phyloP scores from a whole-genome alignment of 2,888 invertebrate species.

The Celastrina argiolus region DNA sequence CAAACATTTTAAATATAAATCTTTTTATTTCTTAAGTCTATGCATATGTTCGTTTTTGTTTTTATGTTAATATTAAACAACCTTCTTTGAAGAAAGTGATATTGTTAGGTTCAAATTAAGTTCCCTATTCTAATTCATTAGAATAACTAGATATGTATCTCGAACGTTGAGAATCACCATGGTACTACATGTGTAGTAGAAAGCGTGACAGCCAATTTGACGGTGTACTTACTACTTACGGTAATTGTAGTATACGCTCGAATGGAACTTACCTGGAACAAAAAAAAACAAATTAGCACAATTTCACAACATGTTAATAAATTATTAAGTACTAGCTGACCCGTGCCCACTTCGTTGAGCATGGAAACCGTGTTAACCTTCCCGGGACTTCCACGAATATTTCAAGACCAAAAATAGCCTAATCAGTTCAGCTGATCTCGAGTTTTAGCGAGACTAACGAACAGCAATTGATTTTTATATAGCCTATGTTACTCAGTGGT shows the following conservation, averaged over 20 bases:
- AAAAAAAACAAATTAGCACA: constrained; percentile 38
- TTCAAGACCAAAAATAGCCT: too few species aligned
- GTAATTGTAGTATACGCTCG: constrained; percentile 25
- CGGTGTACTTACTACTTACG: constrained; percentile 34
- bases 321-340: too few species aligned
- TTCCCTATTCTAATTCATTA: background rate
- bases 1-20: background rate
- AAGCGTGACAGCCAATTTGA: constrained; percentile 34
- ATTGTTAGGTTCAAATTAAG: background rate
- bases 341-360: too few species aligned
- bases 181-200: constrained; percentile 17
- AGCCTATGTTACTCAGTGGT: too few species aligned
- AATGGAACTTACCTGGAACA: constrained; percentile 59
- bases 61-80: background rate
- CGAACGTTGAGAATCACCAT: constrained; percentile 16
- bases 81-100: background rate
- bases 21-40: too few species aligned
- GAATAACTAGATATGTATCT: constrained; percentile 23
- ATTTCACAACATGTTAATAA: constrained; percentile 10
- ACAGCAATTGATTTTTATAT: too few species aligned
- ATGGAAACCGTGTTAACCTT: too few species aligned
- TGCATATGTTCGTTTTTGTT: too few species aligned
- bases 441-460: too few species aligned
- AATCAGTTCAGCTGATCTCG: too few species aligned
- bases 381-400: too few species aligned